Evolutionary conservation across 1,140 invertebrate genomes (phyloP), one percentile per base, ranked within the genome.

Genomic region (Drosophila pallidifrons): DNA sequence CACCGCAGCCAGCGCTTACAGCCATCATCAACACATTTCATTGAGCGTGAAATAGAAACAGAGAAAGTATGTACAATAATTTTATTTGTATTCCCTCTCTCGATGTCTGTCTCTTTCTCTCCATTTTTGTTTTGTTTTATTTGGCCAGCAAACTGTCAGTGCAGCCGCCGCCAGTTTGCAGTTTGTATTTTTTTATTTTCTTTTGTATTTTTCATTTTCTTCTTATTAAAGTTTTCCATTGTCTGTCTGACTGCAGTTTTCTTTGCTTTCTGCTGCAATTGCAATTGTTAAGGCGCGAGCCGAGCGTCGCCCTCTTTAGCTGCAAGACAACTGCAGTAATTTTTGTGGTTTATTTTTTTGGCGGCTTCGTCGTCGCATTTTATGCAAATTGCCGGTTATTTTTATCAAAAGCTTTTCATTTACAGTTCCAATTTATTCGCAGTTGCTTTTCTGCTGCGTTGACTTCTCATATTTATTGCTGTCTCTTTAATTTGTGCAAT

Each of bases 1-100:
- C 57, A 63, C 43, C 64, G 66, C 61, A 25, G 16, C 49, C 54
- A 49, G 16, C 47, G 67, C 57, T 78, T 43, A 35, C 76, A 72
- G 70, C 67, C 78, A 79, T 89, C 89, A 91, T 91, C 89, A 89
- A 91, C 76, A 88, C 77, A 91, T 91, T 90, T 89, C 89, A 91
- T 91, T 91, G 82, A 91, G 89, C 89, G 89, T 91, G 89, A 91
- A 91, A 91, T 91, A 85, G 89, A 89, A 91, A 91, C 89, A 91
- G 89, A 91, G 89, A 91, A 91, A 91, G 89, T 91, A 82, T 80
- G 80, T 85, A 90, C 81, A 81, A 85, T 89, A 81, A 85, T 90
- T 81, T 79, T 82, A 64, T 80, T 74, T 76, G 52, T 70, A 38
- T 66, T 54, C 32, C 38, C 15, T 51, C 11, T 65, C 13, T 76